Percentiles rank a stretch among this genome's conserved stretches.
These are phyloP conservation scores for Ferrisia virgata DNA, from an alignment of 2,888 invertebrate species.

Conservation along the genomic window DNA sequence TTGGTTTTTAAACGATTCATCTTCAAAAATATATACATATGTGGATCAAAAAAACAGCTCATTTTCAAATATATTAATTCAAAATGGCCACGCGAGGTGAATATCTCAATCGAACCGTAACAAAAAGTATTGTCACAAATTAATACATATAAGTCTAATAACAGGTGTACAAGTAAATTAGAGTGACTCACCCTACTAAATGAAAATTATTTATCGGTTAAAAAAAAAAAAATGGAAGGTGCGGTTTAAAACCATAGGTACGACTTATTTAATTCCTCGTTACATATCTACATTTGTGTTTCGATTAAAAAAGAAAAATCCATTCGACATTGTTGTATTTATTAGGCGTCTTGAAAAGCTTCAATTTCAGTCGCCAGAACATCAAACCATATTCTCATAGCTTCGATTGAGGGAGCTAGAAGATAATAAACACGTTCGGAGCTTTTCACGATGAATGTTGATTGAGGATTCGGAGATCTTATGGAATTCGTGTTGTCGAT, in stretches of 20 bases:
- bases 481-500: conserved; percentile 90
- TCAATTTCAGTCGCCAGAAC: conserved; percentile 90
- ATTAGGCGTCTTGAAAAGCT: conserved; percentile 63
- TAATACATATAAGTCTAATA: neutral
- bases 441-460: conserved; percentile 93
- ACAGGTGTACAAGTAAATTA: neutral
- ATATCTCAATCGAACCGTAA: too few species aligned
- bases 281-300: neutral
- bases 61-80: too few species aligned
- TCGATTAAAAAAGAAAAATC: neutral
- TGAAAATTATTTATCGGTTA: neutral
- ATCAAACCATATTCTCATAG: conserved; percentile 96
- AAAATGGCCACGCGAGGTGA: too few species aligned
- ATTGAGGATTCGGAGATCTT: conserved; percentile 83
- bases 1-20: too few species aligned
- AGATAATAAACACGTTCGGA: conserved; percentile 83
- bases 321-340: neutral
- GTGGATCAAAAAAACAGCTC: too few species aligned
- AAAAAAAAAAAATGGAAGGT: neutral
- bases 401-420: conserved; percentile 90
- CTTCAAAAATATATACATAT: too few species aligned
- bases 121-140: neutral
- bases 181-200: neutral
- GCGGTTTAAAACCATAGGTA: neutral
- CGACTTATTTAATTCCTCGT: neutral